These are phyloP conservation scores for Melanotaenia boesemani DNA, from an alignment of 2,797 vertebrate species.

Conservation along the genomic window DNA sequence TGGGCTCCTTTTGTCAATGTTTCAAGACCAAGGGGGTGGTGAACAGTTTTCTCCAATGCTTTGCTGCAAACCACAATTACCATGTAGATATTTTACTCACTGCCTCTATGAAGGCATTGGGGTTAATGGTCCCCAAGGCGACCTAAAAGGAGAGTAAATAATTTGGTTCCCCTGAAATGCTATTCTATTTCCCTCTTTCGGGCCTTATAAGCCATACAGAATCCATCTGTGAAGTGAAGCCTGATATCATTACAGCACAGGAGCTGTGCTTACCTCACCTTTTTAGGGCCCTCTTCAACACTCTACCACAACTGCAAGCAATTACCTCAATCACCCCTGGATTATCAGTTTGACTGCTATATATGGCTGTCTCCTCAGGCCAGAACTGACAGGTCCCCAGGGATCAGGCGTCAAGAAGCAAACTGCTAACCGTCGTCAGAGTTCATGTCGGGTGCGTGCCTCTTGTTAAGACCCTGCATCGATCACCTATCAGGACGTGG, in stretches of 20 bases:
- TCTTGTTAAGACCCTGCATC: constrained; percentile 39
- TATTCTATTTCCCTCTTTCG: constrained; percentile 37
- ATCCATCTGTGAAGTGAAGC: constrained; percentile 34
- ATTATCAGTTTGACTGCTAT: constrained; percentile 70
- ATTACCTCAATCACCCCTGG: constrained; percentile 75
- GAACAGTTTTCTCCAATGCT: constrained; percentile 46
- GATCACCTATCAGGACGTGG: constrained; percentile 46
- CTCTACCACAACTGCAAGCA: constrained; percentile 79
- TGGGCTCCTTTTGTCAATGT: constrained; percentile 61
- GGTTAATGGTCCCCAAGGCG: constrained; percentile 6
- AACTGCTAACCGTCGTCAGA: constrained; percentile 35
- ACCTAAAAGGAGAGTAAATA: constrained; percentile 47
- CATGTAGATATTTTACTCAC: constrained; percentile 61
- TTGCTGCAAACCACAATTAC: constrained; percentile 69
- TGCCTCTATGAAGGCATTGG: constrained; percentile 31
- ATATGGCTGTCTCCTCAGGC: constrained; percentile 51
- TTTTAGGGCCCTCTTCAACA: constrained; percentile 49
- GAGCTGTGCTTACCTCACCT: constrained; percentile 73
- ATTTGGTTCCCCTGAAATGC: constrained; percentile 58
- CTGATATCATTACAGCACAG: constrained; percentile 68
- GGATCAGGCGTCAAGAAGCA: constrained; percentile 53
- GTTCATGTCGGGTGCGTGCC: constrained; percentile 37
- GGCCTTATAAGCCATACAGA: constrained; percentile 36
- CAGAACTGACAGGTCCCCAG: constrained; percentile 53
- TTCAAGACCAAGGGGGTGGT: constrained; percentile 59